Conservation (phyloP, 2,888 invertebrate species). For the Ochlodes sylvanus region DNA sequence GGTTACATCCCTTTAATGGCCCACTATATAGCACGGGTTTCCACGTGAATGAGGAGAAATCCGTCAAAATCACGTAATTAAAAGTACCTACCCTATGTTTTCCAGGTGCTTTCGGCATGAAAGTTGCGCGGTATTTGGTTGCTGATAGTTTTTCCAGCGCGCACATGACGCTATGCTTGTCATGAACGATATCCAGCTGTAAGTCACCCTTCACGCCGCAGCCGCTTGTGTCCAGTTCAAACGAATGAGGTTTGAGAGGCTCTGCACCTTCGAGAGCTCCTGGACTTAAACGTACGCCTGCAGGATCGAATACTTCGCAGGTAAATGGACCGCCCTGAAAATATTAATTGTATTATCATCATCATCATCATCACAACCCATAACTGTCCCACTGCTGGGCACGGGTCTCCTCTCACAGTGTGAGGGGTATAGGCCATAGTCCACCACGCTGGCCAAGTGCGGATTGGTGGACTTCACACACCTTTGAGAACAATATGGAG, state of each 20-base stretch:
- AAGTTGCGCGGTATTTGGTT: conserved; percentile 91
- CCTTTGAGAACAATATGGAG: no score
- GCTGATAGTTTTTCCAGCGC: conserved; percentile 92
- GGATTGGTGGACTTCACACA: no score
- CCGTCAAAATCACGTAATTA: not conserved
- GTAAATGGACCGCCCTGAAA: conserved; percentile 96
- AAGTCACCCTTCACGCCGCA: conserved; percentile 93
- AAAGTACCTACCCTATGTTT: conserved; percentile 87
- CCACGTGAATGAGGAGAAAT: no score
- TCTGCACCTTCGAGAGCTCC: conserved; percentile 92
- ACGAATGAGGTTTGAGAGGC: conserved; percentile 94
- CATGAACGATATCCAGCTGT: conserved; percentile 95
- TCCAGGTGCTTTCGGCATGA: conserved; percentile 91
- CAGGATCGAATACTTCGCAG: conserved; percentile 97
- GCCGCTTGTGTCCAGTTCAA: conserved; percentile 87
- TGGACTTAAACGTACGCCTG: conserved; percentile 91
- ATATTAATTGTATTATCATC: not conserved
- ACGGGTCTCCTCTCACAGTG: no score
- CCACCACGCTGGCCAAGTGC: no score
- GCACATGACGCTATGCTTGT: conserved; percentile 93
- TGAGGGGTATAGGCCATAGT: no score
- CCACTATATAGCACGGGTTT: no score
- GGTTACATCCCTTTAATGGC: no score
- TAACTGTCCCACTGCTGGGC: no score
- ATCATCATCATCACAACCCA: no score